Evolutionary conservation across 1,140 invertebrate genomes (phyloP).

Genomic region (Bombyx mori): ASM3026992v2 NC_085126.1:8248001-8248500

Average conservation of each 20-base stretch:
- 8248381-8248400: slow-evolving; percentile 4
- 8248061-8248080: slow-evolving; percentile 7
- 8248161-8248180: neutral
- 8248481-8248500: no score
- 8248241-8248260: neutral
- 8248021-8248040: slow-evolving; percentile 13
- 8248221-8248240: neutral
- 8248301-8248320: slow-evolving; percentile 13
- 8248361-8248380: slow-evolving; percentile 12
- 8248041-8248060: slow-evolving; percentile 11
- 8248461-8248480: no score
- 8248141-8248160: neutral
- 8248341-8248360: slow-evolving; percentile 5
- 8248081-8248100: slow-evolving; percentile 5
- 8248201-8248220: neutral
- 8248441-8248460: no score
- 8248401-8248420: slow-evolving; percentile 17
- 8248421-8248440: slow-evolving; percentile 12
- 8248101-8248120: neutral
- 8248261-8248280: neutral
- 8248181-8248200: neutral
- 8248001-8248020: slow-evolving; percentile 13
- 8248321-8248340: slow-evolving; percentile 9
- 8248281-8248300: neutral
- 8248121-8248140: neutral